A percentile compares a stretch with the other conserved stretches of the same genome.
phyloP scores from a whole-genome alignment of 2,888 invertebrate genomes.

The Lingula anatina region DNA sequence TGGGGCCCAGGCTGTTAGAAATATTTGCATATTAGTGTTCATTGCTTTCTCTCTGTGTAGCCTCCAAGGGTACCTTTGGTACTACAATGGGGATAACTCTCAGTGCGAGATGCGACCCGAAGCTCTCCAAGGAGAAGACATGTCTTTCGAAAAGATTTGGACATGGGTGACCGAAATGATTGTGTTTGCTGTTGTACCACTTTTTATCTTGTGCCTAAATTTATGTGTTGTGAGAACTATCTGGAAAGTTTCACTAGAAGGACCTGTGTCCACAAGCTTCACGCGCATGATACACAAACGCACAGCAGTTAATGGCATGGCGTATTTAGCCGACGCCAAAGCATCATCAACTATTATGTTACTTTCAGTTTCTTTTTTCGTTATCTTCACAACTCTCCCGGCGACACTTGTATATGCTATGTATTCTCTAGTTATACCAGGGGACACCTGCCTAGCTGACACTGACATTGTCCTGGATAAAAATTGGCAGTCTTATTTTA shows the following conservation, averaged over 20 bases:
- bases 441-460: constrained; percentile 19
- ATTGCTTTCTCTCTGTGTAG: constrained; percentile 23
- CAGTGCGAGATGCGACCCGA: constrained; percentile 12
- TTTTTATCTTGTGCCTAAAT: constrained; percentile 27
- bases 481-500: constrained; percentile 32
- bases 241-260: constrained; percentile 4
- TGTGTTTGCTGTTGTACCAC: constrained; percentile 29
- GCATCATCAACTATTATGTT: constrained; percentile 32
- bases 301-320: no score
- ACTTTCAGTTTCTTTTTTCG: constrained; percentile 37
- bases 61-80: constrained; percentile 45
- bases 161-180: constrained; percentile 29
- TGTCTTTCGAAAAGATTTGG: constrained; percentile 26
- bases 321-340: no score
- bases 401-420: constrained; percentile 32
- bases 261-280: constrained; percentile 1
- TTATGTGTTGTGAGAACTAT: constrained; percentile 22
- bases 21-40: constrained; percentile 25
- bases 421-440: constrained; percentile 22
- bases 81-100: constrained; percentile 18
- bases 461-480: constrained; percentile 24
- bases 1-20: constrained; percentile 29
- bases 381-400: constrained; percentile 38
- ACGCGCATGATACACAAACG: neutral
- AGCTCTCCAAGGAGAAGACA: constrained; percentile 9